Evolutionary conservation across 2,113 vertebrate genomes (phyloP), one percentile per base, ranked within the genome.

Genomic region (Struthio camelus): DNA sequence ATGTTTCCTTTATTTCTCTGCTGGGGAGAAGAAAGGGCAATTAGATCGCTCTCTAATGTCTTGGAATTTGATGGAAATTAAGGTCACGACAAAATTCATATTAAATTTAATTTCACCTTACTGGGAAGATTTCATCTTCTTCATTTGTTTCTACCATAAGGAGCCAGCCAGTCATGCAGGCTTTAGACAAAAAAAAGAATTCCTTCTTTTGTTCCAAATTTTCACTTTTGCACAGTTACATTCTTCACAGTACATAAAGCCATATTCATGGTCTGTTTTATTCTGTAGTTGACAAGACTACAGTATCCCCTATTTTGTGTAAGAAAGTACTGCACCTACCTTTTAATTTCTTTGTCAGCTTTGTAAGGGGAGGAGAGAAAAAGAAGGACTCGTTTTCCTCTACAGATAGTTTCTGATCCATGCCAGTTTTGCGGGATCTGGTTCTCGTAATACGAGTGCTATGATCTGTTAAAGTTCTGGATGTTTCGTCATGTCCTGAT

Each of bases 281-380:
- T 48, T 18, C 34, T 22, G 11, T 44, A 5, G 9, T 15, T 89
- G 71, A 72, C 28, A 67, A 42, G 56, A 42, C 14, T 58, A 17
- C 6, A 73, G 19, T 13, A 50, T 6, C 11, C 28, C 22, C 11
- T 61, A 5, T n/a, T 80, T 59, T 70, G 36, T 4, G 2, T 34
- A 75, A 20, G 85, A 92, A 92, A 59, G 53, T 9, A 78, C 25
- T 2, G 30, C 14, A 95, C 92, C 11, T 96, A 99, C 99, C 99
- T 99, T 98, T 98, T 30, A 94, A 90, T 97, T 97, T 98, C 93
- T 90, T 97, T 82, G 98, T 95, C 80, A 96, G 80, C 65, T 98
- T 98, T 80, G 97, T 95, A 14, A 96, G 95, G 83, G 98, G 98
- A 75, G 98, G 97, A 40, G 99, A 98, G 96, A 98, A 99, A 80